Conservation (phyloP, 2,113 vertebrate genomes). For the Mesocricetus auratus region DNA sequence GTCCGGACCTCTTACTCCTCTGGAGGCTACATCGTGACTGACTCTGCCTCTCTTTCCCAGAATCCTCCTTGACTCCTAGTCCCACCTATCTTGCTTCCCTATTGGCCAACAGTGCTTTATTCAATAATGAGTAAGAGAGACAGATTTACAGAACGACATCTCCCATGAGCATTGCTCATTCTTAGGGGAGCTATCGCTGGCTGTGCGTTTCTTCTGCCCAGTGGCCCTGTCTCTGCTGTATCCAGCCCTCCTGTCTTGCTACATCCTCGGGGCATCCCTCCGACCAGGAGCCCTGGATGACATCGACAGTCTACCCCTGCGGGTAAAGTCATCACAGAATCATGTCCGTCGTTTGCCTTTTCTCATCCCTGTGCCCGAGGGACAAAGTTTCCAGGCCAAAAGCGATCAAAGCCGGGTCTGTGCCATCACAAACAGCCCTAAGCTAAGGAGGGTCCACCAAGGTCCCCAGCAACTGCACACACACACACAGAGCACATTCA, state of each 20-base stretch:
- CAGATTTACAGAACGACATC: too few species aligned
- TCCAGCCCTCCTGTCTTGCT: too few species aligned
- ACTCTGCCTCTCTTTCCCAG: too few species aligned
- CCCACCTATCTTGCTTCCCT: too few species aligned
- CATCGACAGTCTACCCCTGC: accelerated
- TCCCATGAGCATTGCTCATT: too few species aligned
- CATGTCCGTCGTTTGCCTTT: not conserved
- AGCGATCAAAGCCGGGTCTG: not conserved
- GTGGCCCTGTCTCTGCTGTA: not conserved
- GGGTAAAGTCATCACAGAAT: not conserved
- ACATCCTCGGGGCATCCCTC: not conserved
- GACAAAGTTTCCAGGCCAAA: not conserved
- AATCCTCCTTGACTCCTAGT: too few species aligned
- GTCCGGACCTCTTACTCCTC: too few species aligned
- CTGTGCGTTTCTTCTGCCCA: too few species aligned
- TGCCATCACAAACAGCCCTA: not conserved
- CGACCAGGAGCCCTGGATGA: accelerated
- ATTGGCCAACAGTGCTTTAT: too few species aligned
- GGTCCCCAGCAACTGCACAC: not conserved
- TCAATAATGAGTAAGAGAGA: too few species aligned
- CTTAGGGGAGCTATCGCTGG: not conserved
- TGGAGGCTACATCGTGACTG: too few species aligned
- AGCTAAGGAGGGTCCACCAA: accelerated
- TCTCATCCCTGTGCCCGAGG: not conserved
- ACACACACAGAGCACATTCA: not conserved